These are phyloP conservation scores for Pteronotus mesoamericanus DNA, from an alignment of 2,797 vertebrate genomes.

Conservation along the genomic window DNA sequence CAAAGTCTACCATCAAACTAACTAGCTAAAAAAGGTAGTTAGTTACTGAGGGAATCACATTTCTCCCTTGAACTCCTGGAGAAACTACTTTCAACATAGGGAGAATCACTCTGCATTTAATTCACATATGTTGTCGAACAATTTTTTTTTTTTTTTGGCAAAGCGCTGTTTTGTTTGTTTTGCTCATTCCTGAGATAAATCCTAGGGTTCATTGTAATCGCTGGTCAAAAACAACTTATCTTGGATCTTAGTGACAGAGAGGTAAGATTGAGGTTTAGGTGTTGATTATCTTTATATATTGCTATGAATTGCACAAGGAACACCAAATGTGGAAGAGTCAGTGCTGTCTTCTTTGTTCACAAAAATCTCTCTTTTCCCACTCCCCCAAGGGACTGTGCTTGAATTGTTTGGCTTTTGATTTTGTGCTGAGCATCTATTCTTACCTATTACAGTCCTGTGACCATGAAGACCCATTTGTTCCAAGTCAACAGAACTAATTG, in stretches of 20 bases:
- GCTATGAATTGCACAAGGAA: background rate
- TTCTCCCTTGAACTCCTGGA: background rate
- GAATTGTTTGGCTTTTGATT: constrained; percentile 32
- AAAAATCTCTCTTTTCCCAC: background rate
- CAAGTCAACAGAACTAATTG: constrained; percentile 22
- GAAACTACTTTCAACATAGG: constrained; percentile 28
- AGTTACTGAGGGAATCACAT: constrained; percentile 28
- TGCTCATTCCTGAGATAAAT: constrained; percentile 38
- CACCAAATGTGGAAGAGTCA: constrained; percentile 1
- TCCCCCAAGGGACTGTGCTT: background rate
- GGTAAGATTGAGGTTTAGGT: constrained; percentile 4
- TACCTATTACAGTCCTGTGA: background rate
- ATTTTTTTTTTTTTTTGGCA: background rate
- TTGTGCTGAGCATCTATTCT: background rate
- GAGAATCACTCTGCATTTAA: constrained; percentile 37
- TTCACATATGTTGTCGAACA: background rate
- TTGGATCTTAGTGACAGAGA: constrained; percentile 15
- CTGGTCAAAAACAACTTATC: background rate
- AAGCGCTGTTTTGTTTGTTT: constrained; percentile 27
- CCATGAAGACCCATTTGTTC: constrained; percentile 19
- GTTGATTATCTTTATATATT: constrained; percentile 36
- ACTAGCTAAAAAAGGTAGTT: constrained; percentile 7
- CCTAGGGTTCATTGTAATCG: constrained; percentile 21
- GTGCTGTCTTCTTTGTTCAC: constrained; percentile 18
- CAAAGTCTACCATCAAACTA: background rate